A percentile compares a stretch with the other conserved stretches of the same genome.
Conservation (phyloP, 2,797 vertebrate species). For the Semotilus atromaculatus region DNA sequence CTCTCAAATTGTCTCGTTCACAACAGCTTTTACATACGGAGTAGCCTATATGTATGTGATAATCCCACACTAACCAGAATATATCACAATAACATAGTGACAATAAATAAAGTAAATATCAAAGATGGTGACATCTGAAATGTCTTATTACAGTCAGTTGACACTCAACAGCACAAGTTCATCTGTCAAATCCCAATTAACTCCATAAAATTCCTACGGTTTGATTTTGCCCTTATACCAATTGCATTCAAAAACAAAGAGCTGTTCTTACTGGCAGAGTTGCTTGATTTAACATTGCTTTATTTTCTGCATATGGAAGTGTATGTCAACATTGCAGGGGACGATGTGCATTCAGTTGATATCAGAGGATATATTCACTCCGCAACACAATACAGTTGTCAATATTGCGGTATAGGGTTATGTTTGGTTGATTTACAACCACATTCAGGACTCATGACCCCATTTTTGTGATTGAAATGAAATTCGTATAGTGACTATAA, state of each 20-base stretch:
- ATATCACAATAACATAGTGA: too few relatives aligned
- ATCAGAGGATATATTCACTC: background rate
- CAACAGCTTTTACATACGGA: too few relatives aligned
- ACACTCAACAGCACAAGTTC: background rate
- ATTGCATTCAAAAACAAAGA: slow-evolving; percentile 1
- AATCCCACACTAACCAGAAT: too few relatives aligned
- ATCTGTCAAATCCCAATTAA: background rate
- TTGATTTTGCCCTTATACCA: background rate
- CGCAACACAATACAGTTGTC: background rate
- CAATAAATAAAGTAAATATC: background rate
- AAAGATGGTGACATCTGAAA: background rate
- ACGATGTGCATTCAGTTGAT: background rate
- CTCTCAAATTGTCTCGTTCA: too few relatives aligned
- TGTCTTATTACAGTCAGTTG: background rate
- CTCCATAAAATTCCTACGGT: background rate
- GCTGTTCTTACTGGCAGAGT: background rate
- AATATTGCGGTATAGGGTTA: background rate
- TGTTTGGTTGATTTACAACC: background rate
- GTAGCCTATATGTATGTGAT: too few relatives aligned
- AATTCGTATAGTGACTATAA: too few relatives aligned
- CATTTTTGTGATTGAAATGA: too few relatives aligned
- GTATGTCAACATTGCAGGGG: background rate
- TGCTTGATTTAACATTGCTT: background rate
- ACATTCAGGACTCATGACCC: background rate
- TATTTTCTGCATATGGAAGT: background rate